Percentiles rank a stretch among this genome's conserved stretches.
These are phyloP conservation scores for Lathamus discolor DNA, from an alignment of 2,113 vertebrate species.

Conservation along the genomic window DNA sequence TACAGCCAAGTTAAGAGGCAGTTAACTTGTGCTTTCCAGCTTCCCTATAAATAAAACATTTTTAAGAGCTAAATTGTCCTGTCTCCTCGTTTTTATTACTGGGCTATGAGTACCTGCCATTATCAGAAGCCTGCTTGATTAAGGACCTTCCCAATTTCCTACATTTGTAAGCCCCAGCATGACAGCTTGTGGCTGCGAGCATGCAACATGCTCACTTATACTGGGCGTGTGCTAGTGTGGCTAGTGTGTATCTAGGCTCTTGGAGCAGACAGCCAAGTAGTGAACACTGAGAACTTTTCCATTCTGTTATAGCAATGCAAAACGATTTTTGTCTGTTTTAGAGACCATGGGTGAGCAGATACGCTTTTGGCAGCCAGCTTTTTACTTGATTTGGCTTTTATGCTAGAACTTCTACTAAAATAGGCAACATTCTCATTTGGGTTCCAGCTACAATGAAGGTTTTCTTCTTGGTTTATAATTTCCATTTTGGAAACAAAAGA, in stretches of 20 bases:
- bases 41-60: slow-evolving; percentile 33
- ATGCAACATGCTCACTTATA: fast-evolving
- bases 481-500: background rate
- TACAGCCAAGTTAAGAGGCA: background rate
- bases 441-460: background rate
- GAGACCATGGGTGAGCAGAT: background rate
- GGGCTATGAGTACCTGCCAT: background rate
- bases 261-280: background rate
- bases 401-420: background rate
- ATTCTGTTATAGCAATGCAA: background rate
- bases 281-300: background rate
- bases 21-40: slow-evolving; percentile 8
- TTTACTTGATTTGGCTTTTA: background rate
- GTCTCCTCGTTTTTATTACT: background rate
- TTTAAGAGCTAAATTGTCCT: background rate
- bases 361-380: background rate
- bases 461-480: background rate
- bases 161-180: background rate
- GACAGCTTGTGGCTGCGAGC: background rate
- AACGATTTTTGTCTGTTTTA: background rate
- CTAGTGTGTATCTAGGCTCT: too few relatives aligned
- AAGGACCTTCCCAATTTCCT: background rate
- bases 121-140: background rate
- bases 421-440: background rate
- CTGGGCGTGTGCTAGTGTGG: fast-evolving